Percentiles rank a stretch among this genome's conserved stretches.
Conservation (phyloP, 2,888 invertebrate genomes). For the Synanthedon vespiformis region DNA sequence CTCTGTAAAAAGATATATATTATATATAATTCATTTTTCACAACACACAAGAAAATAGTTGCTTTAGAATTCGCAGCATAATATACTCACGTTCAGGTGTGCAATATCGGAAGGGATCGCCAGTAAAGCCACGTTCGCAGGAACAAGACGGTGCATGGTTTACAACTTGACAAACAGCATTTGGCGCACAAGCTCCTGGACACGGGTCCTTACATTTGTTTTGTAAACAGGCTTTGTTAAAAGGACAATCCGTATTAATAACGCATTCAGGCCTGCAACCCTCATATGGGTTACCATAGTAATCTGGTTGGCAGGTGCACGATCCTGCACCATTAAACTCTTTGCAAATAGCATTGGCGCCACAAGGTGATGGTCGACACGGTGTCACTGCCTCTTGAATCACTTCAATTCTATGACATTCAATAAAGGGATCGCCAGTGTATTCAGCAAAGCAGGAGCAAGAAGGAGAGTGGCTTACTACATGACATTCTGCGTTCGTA, state of each 20-base stretch:
- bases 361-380: slow-evolving; percentile 75
- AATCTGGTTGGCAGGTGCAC: slow-evolving; percentile 78
- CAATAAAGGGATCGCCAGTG: slow-evolving; percentile 81
- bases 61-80: neutral
- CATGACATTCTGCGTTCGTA: slow-evolving; percentile 78
- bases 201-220: slow-evolving; percentile 83
- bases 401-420: slow-evolving; percentile 60
- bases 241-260: slow-evolving; percentile 77
- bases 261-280: slow-evolving; percentile 80
- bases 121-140: slow-evolving; percentile 76
- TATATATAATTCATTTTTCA: neutral
- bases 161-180: slow-evolving; percentile 79
- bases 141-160: slow-evolving; percentile 78
- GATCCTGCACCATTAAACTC: slow-evolving; percentile 73
- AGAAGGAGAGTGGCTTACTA: slow-evolving; percentile 79
- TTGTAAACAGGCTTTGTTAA: slow-evolving; percentile 77
- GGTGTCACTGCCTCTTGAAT: slow-evolving; percentile 61
- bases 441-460: slow-evolving; percentile 76
- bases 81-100: slow-evolving; percentile 65
- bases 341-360: slow-evolving; percentile 74
- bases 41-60: neutral
- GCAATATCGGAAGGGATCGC: slow-evolving; percentile 80
- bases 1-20: slow-evolving; percentile 24
- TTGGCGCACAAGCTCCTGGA: slow-evolving; percentile 81
- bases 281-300: slow-evolving; percentile 81